Percentiles rank a stretch among this genome's conserved stretches.
These are phyloP conservation scores for Lucinisca nassula DNA, from an alignment of 2,888 invertebrate genomes.

Conservation along the genomic window DNA sequence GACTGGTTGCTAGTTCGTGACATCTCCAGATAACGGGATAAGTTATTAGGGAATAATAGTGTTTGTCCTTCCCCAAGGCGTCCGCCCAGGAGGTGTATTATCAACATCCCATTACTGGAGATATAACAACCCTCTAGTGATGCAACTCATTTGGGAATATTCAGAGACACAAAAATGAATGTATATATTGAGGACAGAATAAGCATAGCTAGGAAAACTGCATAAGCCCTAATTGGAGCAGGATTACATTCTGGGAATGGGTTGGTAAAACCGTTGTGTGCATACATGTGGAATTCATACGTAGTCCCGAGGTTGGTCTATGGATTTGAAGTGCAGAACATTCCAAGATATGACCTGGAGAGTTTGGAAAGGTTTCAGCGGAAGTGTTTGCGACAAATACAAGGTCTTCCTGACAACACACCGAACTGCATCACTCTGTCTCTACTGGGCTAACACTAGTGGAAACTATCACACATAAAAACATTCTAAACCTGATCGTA, in stretches of 20 bases:
- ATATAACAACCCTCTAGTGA: no score
- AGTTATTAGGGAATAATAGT: no score
- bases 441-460: background rate
- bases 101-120: background rate
- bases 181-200: background rate
- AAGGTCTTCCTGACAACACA: background rate
- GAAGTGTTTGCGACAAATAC: background rate
- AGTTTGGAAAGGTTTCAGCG: background rate
- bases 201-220: background rate
- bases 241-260: background rate
- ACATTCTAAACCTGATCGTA: background rate
- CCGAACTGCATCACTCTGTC: background rate
- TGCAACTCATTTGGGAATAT: background rate
- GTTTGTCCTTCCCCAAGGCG: no score
- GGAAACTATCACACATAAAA: background rate
- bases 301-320: background rate
- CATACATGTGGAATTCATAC: background rate
- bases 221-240: no score
- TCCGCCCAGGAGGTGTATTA: background rate
- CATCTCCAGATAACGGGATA: no score
- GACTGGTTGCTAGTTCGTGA: no score
- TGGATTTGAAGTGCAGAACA: background rate
- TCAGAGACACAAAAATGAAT: background rate
- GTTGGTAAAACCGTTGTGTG: background rate
- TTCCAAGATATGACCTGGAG: background rate